Evolutionary conservation across 2,797 vertebrate genomes (phyloP).

Genomic region (Takifugu ocellatus): DNA sequence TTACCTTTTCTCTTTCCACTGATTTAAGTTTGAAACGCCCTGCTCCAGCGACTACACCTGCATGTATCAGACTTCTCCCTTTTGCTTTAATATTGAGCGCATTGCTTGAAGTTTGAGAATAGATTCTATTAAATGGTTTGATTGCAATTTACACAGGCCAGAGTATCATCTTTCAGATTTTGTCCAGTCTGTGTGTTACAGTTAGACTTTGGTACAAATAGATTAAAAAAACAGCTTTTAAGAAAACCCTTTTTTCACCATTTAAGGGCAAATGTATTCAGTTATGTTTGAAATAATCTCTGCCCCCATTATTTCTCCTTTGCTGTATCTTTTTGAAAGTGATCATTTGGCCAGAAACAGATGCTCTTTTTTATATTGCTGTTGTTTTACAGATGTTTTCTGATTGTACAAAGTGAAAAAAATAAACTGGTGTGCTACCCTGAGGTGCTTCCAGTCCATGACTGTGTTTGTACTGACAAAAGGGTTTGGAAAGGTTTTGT

Average conservation of each 20-base stretch:
- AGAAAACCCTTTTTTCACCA: background rate
- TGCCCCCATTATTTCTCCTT: background rate
- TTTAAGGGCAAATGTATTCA: background rate
- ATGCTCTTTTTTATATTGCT: background rate
- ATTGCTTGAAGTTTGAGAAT: slow-evolving; percentile 39
- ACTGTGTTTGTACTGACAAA: too few relatives aligned
- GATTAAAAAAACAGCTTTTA: slow-evolving; percentile 2
- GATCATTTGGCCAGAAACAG: slow-evolving; percentile 5
- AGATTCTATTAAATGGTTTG: slow-evolving; percentile 37
- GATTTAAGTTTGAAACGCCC: slow-evolving; percentile 33
- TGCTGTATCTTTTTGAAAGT: too few relatives aligned
- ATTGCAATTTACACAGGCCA: slow-evolving; percentile 24
- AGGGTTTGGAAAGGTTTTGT: too few relatives aligned
- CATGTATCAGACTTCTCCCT: slow-evolving; percentile 22
- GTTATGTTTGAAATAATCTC: background rate
- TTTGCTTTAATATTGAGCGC: slow-evolving; percentile 42
- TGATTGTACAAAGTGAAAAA: background rate
- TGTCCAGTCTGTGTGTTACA: background rate
- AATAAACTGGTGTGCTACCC: too few relatives aligned
- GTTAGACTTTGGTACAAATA: slow-evolving; percentile 6
- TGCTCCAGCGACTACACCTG: slow-evolving; percentile 15
- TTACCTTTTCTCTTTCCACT: slow-evolving; percentile 37
- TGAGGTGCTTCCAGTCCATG: too few relatives aligned
- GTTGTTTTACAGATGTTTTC: background rate
- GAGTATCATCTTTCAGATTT: background rate